Base-by-base conservation (phyloP, 1,140 invertebrate species). In the Penaeus indicus region DNA sequence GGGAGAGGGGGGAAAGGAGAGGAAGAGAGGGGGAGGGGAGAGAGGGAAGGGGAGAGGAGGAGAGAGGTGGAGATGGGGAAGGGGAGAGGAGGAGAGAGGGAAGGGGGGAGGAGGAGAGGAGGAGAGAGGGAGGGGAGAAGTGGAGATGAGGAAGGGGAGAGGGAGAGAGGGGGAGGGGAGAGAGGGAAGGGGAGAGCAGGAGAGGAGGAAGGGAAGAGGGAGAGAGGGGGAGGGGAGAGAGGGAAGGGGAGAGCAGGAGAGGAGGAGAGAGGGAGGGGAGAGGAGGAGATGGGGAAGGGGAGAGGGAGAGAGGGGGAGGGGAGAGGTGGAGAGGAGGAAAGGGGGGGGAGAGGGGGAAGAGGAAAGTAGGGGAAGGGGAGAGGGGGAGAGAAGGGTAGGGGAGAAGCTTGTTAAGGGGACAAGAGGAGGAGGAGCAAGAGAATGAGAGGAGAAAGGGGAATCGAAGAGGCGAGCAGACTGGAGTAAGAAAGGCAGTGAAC, bases 321-420 rank as follows among this genome's bases (percentile, higher is more conserved):
- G 21, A 13, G 27, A 19, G n/a, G 67, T n/a, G 67, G 27, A 19
- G 21, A 19, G 27, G 67, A 69, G 67, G 21, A 7, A 13, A 19
- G 21, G 67, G 54, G 16, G 38, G 27, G 67, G 3, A 54, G 64
- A 69, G 60, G 67, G 64, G 72, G 82, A 72, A 63, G 47, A 32
- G 32, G 64, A 62, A 63, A 69, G 60, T 61, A 18, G 38, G 69
- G 77, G 84, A 22, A 47, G 25, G 47, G 47, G 54, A 67, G 84
- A 27, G 84, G 19, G 84, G 21, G 25, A n/a, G 54, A 75, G 47
- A 27, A 19, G 5, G 72, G 22, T 16, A 62, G 1, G 19, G 69
- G 42, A 82, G 62, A 10, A 82, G 21, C n/a, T 3, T 27, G 21
- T 8, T 47, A 7, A n/a, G 42, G 47, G 32, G 13, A n/a, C 13